These are phyloP conservation scores for Nemapogon koenigi DNA, from an alignment of 2,888 invertebrate species.

Conservation along the genomic window DNA sequence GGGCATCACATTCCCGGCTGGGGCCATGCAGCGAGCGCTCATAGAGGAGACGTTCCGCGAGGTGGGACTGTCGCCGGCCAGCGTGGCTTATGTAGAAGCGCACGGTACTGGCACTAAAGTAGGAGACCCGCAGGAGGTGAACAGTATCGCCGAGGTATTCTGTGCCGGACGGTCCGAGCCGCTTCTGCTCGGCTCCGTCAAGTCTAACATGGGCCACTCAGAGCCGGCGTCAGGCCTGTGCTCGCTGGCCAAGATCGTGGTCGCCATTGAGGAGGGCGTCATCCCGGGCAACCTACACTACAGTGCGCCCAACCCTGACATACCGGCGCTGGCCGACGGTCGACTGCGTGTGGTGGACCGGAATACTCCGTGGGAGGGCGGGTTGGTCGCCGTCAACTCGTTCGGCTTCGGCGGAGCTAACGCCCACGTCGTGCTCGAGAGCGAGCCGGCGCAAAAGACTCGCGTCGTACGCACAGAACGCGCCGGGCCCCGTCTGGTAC, in stretches of 20 bases:
- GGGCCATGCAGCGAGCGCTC: constrained; percentile 79
- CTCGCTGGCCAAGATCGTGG: constrained; percentile 87
- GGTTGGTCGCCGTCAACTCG: constrained; percentile 92
- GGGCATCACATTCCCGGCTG: constrained; percentile 87
- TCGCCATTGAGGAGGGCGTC: constrained; percentile 90
- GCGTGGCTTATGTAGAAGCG: constrained; percentile 93
- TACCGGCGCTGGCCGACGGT: constrained; percentile 90
- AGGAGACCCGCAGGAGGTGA: constrained; percentile 98
- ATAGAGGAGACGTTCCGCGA: constrained; percentile 89
- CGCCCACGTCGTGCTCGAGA: constrained; percentile 87
- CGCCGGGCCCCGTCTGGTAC: constrained; percentile 70
- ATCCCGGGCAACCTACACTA: constrained; percentile 95
- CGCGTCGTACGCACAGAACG: constrained; percentile 63
- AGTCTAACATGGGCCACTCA: constrained; percentile 98
- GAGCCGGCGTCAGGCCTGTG: constrained; percentile 94
- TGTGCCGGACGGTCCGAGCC: constrained; percentile 82
- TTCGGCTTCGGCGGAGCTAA: constrained; percentile 99
- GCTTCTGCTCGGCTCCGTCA: constrained; percentile 92
- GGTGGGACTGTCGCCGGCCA: constrained; percentile 79
- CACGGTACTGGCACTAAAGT: constrained; percentile 98
- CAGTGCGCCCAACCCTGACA: constrained; percentile 84
- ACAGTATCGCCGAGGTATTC: constrained; percentile 91
- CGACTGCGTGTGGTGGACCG: constrained; percentile 78
- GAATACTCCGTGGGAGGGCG: constrained; percentile 86
- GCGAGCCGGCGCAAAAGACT: constrained; percentile 70